Evolutionary conservation across 2,888 invertebrate species (phyloP), one percentile per base, ranked within the genome.

Genomic region (Drosophila histrio): DNA sequence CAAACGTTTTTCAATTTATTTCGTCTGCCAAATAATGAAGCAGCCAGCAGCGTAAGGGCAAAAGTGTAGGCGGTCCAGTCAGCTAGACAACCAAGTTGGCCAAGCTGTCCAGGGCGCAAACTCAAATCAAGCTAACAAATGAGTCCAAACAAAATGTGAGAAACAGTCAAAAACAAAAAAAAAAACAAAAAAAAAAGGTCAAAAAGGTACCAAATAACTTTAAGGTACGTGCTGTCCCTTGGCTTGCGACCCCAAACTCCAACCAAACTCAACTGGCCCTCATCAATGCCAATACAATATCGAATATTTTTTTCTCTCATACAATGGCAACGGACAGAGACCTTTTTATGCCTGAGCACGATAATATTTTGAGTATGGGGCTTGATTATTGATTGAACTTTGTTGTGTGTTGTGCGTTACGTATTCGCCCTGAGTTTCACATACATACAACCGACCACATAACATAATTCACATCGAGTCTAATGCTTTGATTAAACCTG

Each of bases 1-100:
- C 64, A 64, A 82, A 85, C 83, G 68, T 68, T 84, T 87, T 84
- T 83, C 87, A 79, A 84, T 84, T 83, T 88, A 86, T 88, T 87
- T 85, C 64, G 67, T 73, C 77, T 79, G 71, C 59, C 53, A 71
- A 72, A 84, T 72, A 75, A 84, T 84, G 70, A 81, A 68, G 69
- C 61, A 60, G 49, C 43, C 56, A 60, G 3, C 43, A 57, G 26
- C 32, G 28, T 30, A n/a, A 15, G 19, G 34, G 7, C 9, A 4
- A 34, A 30, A 11, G 15, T 2, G 32, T 24, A 17, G 32, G 32
- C 36, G 15, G 24, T 19, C 17, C 56, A 32, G 36, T n/a, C 58
- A 41, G 21, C 50, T 52, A 59, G 53, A 43, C 62, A 58, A 39
- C 21, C 22, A 43, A 58, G 22, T 43, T 43, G 38, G 46, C 28